Conservation (phyloP, 2,113 vertebrate genomes). For the zebrafish (Danio rerio) region DNA sequence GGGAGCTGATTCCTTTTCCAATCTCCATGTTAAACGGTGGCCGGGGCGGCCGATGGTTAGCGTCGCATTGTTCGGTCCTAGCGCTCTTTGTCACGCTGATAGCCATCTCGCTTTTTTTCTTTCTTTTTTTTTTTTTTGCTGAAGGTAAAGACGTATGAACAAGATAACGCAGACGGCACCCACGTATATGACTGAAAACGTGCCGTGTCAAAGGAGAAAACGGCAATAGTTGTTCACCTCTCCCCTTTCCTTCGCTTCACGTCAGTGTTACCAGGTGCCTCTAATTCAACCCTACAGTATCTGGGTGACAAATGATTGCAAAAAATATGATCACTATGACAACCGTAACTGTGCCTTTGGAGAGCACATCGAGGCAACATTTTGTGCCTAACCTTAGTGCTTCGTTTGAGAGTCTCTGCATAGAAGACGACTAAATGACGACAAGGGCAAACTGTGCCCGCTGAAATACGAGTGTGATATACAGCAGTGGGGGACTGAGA, state of each 20-base stretch:
- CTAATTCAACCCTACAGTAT: slow-evolving; percentile 71
- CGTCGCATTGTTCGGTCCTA: slow-evolving; percentile 71
- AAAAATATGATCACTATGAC: slow-evolving; percentile 79
- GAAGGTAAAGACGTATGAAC: slow-evolving; percentile 51
- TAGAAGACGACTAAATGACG: slow-evolving; percentile 72
- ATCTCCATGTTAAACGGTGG: slow-evolving; percentile 82
- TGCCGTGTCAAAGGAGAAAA: slow-evolving; percentile 19
- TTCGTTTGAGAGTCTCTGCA: slow-evolving; percentile 76
- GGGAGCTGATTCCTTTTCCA: slow-evolving; percentile 76
- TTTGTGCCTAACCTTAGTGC: slow-evolving; percentile 77
- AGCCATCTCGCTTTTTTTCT: slow-evolving; percentile 64
- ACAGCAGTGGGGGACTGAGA: slow-evolving; percentile 43
- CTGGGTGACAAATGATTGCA: slow-evolving; percentile 54
- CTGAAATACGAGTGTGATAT: slow-evolving; percentile 51
- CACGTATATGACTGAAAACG: slow-evolving; percentile 20
- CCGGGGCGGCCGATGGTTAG: slow-evolving; percentile 76
- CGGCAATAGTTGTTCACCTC: slow-evolving; percentile 39
- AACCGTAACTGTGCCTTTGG: slow-evolving; percentile 74
- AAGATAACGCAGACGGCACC: slow-evolving; percentile 40
- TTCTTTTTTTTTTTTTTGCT: neutral
- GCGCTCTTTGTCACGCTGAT: slow-evolving; percentile 67
- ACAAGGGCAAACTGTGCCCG: slow-evolving; percentile 72
- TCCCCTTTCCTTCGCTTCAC: slow-evolving; percentile 2
- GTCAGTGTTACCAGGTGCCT: slow-evolving; percentile 70
- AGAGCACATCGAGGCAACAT: slow-evolving; percentile 61